Evolutionary conservation across 2,797 vertebrate species (phyloP).

Genomic region (Zonotrichia albicollis): DNA sequence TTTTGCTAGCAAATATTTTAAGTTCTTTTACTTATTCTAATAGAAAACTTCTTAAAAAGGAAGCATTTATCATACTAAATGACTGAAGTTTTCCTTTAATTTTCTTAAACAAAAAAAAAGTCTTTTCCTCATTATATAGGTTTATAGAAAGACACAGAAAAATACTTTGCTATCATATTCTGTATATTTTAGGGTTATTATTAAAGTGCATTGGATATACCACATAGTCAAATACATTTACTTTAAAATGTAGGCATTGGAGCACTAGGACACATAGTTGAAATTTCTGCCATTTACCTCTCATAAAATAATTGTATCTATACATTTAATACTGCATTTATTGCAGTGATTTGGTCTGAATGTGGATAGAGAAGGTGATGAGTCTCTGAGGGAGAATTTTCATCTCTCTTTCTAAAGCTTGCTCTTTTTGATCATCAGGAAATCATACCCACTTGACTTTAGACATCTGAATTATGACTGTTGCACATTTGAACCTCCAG

Average conservation of each 20-base stretch:
- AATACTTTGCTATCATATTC: background rate
- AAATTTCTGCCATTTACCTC: background rate
- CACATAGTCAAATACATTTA: background rate
- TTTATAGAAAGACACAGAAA: background rate
- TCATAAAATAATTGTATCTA: background rate
- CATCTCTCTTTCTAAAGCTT: background rate
- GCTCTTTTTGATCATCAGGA: background rate
- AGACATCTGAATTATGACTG: background rate
- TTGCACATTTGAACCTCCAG: background rate
- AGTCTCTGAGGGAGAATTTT: background rate
- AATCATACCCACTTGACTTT: background rate
- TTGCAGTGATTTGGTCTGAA: background rate
- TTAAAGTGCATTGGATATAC: background rate
- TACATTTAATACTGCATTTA: background rate
- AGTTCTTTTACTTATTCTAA: background rate
- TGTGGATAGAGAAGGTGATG: background rate
- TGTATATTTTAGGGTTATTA: background rate
- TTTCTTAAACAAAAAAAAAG: background rate
- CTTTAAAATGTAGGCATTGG: background rate
- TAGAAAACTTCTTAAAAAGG: background rate
- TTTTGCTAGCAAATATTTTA: background rate
- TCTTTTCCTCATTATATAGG: background rate
- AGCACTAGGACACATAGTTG: background rate
- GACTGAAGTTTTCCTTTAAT: background rate
- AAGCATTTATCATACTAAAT: background rate